Conservation (phyloP, 1,140 invertebrate species). For the Lepidostoma basale region DNA sequence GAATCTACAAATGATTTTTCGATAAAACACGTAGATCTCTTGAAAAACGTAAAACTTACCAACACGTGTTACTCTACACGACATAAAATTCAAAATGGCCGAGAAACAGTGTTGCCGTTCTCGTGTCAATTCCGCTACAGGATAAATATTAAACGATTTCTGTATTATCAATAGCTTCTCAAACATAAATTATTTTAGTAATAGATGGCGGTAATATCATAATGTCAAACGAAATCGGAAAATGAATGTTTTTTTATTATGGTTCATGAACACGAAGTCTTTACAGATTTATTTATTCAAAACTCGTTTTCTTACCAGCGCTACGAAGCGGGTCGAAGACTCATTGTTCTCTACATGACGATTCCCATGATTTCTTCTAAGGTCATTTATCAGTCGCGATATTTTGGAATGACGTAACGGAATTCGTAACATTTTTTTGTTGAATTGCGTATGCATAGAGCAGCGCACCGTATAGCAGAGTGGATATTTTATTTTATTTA, state of each 20-base stretch:
- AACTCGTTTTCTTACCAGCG: conserved; percentile 29
- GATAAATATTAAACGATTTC: no score
- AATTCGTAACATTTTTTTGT: no score
- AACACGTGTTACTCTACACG: conserved; percentile 57
- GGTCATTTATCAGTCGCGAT: conserved; percentile 21
- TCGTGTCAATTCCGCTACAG: conserved; percentile 25
- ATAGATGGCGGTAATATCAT: no score
- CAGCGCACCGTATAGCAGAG: no score
- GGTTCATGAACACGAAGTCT: conserved; percentile 31
- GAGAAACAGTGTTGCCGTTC: conserved; percentile 41
- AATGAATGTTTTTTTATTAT: conserved; percentile 31
- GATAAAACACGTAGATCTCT: neutral
- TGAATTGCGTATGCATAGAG: no score
- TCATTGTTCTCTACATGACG: conserved; percentile 20
- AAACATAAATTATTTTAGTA: no score
- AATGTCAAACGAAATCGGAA: no score
- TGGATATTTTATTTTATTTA: no score
- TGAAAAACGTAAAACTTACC: conserved; percentile 49
- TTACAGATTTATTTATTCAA: conserved; percentile 14
- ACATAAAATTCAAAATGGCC: conserved; percentile 60
- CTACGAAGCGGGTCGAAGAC: neutral
- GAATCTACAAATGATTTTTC: neutral
- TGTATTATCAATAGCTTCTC: no score
- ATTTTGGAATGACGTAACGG: conserved; percentile 15
- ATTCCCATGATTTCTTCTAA: conserved; percentile 29